A percentile compares a stretch with the other conserved stretches of the same genome.
Conservation (phyloP, 2,888 invertebrate species). For the Drosophila cyrtoloma region DNA sequence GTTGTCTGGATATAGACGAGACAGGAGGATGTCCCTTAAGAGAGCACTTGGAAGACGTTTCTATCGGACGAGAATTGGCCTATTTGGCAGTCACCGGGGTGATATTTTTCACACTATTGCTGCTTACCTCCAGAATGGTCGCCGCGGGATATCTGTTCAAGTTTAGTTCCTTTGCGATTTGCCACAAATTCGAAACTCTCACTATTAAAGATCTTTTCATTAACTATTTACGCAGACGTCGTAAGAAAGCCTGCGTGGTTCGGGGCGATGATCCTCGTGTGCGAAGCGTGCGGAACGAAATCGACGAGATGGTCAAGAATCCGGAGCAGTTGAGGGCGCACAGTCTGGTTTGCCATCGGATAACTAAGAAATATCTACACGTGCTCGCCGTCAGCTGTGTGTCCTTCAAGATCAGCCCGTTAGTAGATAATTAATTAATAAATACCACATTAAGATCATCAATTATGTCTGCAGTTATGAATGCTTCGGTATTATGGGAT, state of each 20-base stretch:
- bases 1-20: background rate
- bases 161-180: constrained; percentile 33
- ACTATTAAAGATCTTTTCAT: background rate
- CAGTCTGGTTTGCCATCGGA: constrained; percentile 20
- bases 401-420: constrained; percentile 39
- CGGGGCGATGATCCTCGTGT: constrained; percentile 2
- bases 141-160: constrained; percentile 7
- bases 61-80: background rate
- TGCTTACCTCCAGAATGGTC: background rate
- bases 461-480: constrained; percentile 86
- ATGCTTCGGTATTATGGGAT: constrained; percentile 92
- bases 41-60: background rate
- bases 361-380: constrained; percentile 1
- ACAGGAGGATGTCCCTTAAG: background rate
- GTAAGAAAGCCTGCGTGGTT: background rate
- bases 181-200: background rate
- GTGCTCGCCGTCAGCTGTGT: constrained; percentile 18
- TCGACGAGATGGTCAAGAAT: constrained; percentile 11
- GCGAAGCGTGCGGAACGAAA: background rate
- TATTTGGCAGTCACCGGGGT: background rate
- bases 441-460: background rate
- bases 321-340: background rate
- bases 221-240: constrained; percentile 15
- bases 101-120: constrained; percentile 17
- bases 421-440: background rate